Base-by-base conservation (phyloP, 92 coral and sea anemone genomes). In the Zoanthus gigantus region DNA sequence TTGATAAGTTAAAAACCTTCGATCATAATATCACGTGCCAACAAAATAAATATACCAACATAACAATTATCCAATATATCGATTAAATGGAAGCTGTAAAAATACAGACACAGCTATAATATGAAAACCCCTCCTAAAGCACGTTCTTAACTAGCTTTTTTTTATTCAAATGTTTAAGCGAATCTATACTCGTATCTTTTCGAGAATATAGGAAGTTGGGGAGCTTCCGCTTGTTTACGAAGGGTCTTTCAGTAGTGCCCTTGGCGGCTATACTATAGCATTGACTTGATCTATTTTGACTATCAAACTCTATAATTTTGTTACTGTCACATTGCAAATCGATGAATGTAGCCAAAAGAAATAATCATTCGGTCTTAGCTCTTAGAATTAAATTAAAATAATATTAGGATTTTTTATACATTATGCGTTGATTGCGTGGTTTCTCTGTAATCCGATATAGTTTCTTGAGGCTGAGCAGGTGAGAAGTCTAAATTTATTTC, bases 151-250 rank as follows among this genome's bases (percentile, higher is more conserved):
- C 3, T 71, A 10, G 47, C 32, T 37, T 37, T 30, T 29, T 69
- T 37, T 13, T 13, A 28, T 11, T 4, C 6, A 1, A 71, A 16
- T 15, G 52, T 50, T 53, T 11, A 7, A n/a, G 42, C 28, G 37
- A 15, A 17, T 5, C 45, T 74, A 37, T 74, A 50, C 9, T 44
- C 32, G 29, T 5, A 56, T 37, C 18, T 74, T 74, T 42, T 8
- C 31, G 9, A 74, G 53, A 74, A 74, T 23, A 29, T 44, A 28
- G 42, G 14, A 3, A 73, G 16, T 48, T 46, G 42, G 42, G 42
- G 2, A 37, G 17, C 61, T 75, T 75, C 65, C 79, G 79, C 79
- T 50, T 75, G 79, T 75, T 75, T 50, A 45, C 15, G 13, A 17
- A 12, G 61, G n/a, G n/a, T 46, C 42, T 37, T 37, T 23, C 23